phyloP scores from a whole-genome alignment of 2,888 invertebrate species.

The Nymphalis urticae region DNA sequence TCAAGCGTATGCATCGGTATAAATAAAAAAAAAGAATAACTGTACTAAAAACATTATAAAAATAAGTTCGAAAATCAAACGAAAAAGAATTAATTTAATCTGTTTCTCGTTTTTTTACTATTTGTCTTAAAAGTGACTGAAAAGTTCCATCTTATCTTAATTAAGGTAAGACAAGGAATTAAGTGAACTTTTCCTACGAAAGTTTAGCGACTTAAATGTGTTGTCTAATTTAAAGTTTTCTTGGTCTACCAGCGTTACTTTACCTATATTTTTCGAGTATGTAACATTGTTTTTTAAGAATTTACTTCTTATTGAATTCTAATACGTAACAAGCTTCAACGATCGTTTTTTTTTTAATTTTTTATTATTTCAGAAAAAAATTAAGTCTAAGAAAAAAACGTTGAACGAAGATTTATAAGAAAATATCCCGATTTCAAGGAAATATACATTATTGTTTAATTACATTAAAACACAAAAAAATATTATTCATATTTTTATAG shows the following conservation, averaged over 20 bases:
- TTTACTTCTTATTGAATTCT: neutral
- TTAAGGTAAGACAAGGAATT: conserved; percentile 12
- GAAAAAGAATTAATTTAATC: neutral
- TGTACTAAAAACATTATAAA: too few species aligned
- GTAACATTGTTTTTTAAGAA: neutral
- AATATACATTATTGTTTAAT: too few species aligned
- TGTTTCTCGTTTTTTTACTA: neutral
- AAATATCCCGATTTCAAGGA: too few species aligned
- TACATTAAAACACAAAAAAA: too few species aligned
- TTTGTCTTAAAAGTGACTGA: neutral
- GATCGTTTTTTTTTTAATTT: too few species aligned
- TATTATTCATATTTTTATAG: too few species aligned
- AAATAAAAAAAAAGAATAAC: too few species aligned
- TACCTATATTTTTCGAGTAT: neutral
- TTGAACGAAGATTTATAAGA: too few species aligned
- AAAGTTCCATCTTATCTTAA: conserved; percentile 13
- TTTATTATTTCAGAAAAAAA: too few species aligned
- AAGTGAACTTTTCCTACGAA: conserved; percentile 19
- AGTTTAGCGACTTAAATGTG: conserved; percentile 14
- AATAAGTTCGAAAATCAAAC: neutral
- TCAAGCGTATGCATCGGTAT: too few species aligned
- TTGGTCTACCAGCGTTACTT: neutral
- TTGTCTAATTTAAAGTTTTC: conserved; percentile 25
- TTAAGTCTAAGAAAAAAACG: too few species aligned
- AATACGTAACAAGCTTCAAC: neutral